Evolutionary conservation across 2,113 vertebrate genomes (phyloP).

Genomic region (Poeciliopsis turrubarensis): DNA sequence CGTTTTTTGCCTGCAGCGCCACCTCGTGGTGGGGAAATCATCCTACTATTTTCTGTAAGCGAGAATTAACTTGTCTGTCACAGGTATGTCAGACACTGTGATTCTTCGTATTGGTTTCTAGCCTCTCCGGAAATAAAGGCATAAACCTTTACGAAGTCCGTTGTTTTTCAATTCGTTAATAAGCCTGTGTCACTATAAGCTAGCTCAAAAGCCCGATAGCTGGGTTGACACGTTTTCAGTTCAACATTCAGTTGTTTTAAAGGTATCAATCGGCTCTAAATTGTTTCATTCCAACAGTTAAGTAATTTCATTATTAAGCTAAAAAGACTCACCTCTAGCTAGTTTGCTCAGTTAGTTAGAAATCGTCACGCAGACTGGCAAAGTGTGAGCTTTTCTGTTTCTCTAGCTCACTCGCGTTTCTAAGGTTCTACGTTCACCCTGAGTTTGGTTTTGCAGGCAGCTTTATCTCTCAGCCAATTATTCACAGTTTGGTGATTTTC

Average conservation of each 20-base stretch:
- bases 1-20: slow-evolving; percentile 46
- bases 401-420: neutral
- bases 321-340: slow-evolving; percentile 37
- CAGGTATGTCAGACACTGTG: neutral
- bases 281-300: neutral
- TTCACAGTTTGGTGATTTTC: neutral
- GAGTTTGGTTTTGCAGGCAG: rapidly evolving
- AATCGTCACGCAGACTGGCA: neutral
- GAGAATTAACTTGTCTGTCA: slow-evolving; percentile 13
- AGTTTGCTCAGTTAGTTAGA: neutral
- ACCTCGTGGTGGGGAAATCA: slow-evolving; percentile 50
- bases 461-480: neutral
- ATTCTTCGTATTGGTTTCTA: neutral
- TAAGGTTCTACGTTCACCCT: neutral
- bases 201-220: slow-evolving; percentile 17
- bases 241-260: neutral
- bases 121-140: neutral
- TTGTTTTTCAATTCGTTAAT: neutral
- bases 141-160: neutral
- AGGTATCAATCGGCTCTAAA: neutral
- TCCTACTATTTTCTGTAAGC: slow-evolving; percentile 5
- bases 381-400: neutral
- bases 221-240: neutral
- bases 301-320: neutral
- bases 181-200: neutral